phyloP scores from a whole-genome alignment of 2,888 invertebrate species.

The Miltochrista miniata region DNA sequence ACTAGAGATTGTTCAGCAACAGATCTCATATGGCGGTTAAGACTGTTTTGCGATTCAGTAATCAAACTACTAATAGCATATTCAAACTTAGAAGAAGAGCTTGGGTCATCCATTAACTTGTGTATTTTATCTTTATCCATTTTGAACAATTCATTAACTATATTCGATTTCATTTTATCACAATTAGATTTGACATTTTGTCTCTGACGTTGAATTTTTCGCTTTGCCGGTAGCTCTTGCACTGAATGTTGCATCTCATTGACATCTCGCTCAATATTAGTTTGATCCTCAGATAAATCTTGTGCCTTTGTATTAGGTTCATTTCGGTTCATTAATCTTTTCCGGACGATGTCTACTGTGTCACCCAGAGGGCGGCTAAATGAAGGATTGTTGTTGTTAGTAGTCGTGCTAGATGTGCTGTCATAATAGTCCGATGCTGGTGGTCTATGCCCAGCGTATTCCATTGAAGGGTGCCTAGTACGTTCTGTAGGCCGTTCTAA shows the following conservation, averaged over 20 bases:
- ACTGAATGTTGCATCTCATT: slow-evolving; percentile 37
- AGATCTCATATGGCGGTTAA: slow-evolving; percentile 71
- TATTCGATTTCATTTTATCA: slow-evolving; percentile 76
- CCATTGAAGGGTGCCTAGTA: slow-evolving; percentile 43
- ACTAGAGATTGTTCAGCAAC: slow-evolving; percentile 76
- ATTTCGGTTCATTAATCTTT: slow-evolving; percentile 61
- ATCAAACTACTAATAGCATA: slow-evolving; percentile 78
- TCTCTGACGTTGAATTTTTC: slow-evolving; percentile 50
- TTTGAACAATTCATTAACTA: slow-evolving; percentile 76
- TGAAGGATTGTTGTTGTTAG: slow-evolving; percentile 62
- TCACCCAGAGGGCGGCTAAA: slow-evolving; percentile 74
- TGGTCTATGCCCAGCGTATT: slow-evolving; percentile 70
- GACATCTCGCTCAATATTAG: slow-evolving; percentile 37
- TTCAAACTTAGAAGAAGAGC: slow-evolving; percentile 79
- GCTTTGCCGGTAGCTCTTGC: slow-evolving; percentile 56
- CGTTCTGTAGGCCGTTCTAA: slow-evolving; percentile 32
- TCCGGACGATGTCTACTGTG: slow-evolving; percentile 73
- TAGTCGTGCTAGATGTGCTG: slow-evolving; percentile 52
- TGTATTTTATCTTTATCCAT: slow-evolving; percentile 79
- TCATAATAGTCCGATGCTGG: slow-evolving; percentile 77
- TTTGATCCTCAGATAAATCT: slow-evolving; percentile 35
- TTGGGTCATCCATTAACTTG: slow-evolving; percentile 76
- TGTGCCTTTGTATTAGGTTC: slow-evolving; percentile 49
- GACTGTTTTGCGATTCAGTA: slow-evolving; percentile 77
- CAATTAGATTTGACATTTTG: slow-evolving; percentile 60